Percentiles rank a stretch among this genome's conserved stretches.
Evolutionary conservation across 2,113 vertebrate genomes (phyloP).

Genomic region (Todiramphus saurophagus): DNA sequence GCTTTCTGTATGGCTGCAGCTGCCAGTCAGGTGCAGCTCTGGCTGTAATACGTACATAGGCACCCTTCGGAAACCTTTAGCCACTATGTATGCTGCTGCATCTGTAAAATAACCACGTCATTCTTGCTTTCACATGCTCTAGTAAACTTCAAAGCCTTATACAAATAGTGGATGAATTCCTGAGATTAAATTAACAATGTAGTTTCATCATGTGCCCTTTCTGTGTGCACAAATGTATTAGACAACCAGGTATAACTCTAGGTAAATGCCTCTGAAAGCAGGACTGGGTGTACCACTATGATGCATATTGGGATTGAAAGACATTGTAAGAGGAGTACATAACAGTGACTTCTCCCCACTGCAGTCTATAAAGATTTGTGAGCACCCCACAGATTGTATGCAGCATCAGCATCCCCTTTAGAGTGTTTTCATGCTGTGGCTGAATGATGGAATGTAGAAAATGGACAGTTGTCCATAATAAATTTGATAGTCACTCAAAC

Average conservation of each 20-base stretch:
- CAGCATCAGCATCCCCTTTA: neutral
- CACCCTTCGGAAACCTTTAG: neutral
- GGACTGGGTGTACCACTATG: neutral
- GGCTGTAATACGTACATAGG: neutral
- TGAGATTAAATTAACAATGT: neutral
- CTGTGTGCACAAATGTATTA: neutral
- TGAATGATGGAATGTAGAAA: neutral
- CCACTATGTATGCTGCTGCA: neutral
- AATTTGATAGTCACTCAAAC: neutral
- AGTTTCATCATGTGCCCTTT: neutral
- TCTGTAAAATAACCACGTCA: neutral
- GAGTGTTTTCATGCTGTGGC: neutral
- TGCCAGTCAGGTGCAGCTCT: neutral
- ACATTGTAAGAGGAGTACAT: rapidly evolving
- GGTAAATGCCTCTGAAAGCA: neutral
- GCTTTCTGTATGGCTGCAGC: neutral
- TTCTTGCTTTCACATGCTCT: neutral
- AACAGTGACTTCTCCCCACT: neutral
- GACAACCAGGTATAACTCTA: neutral
- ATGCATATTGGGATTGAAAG: neutral
- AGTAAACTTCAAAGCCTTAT: neutral
- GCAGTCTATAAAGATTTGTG: neutral
- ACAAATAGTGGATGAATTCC: neutral
- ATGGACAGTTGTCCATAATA: neutral
- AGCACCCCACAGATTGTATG: neutral